Evolutionary conservation across 2,888 invertebrate genomes (phyloP).

Genomic region (Drosophila affinis): DNA sequence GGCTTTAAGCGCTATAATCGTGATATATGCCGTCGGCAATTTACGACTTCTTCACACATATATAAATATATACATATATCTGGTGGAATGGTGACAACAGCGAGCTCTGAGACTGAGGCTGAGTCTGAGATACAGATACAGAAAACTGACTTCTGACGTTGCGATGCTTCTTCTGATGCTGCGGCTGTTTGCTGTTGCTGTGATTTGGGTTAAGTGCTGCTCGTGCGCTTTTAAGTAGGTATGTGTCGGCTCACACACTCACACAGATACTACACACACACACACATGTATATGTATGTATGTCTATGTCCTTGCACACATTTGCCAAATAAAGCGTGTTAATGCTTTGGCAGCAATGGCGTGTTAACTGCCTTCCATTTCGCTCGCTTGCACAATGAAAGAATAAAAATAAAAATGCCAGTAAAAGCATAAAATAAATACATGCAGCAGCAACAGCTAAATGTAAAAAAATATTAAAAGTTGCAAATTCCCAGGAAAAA

Average conservation of each 20-base stretch:
- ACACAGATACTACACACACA: constrained; percentile 14
- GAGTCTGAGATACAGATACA: constrained; percentile 25
- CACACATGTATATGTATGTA: constrained; percentile 17
- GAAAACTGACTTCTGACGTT: constrained; percentile 47
- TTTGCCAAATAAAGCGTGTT: constrained; percentile 79
- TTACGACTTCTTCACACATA: constrained; percentile 58
- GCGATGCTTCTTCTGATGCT: constrained; percentile 26
- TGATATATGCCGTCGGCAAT: constrained; percentile 74
- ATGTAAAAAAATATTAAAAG: constrained; percentile 47
- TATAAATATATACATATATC: constrained; percentile 4
- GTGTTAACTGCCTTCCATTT: constrained; percentile 79
- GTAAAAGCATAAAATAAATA: constrained; percentile 54
- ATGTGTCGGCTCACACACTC: constrained; percentile 22
- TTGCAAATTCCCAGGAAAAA: constrained; percentile 31
- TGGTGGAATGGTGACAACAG: constrained; percentile 63
- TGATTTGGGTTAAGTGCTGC: constrained; percentile 79
- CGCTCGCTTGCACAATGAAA: constrained; percentile 63
- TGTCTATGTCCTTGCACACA: constrained; percentile 69
- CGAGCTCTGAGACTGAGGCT: constrained; percentile 23
- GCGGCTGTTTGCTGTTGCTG: constrained; percentile 45
- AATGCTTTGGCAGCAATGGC: constrained; percentile 76
- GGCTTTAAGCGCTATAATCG: constrained; percentile 66
- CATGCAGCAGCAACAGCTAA: constrained; percentile 24
- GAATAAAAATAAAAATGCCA: constrained; percentile 48
- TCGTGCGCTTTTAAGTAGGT: constrained; percentile 76